These are phyloP conservation scores for Aphis craccivora DNA, from an alignment of 1,140 invertebrate species.

Conservation along the genomic window DNA sequence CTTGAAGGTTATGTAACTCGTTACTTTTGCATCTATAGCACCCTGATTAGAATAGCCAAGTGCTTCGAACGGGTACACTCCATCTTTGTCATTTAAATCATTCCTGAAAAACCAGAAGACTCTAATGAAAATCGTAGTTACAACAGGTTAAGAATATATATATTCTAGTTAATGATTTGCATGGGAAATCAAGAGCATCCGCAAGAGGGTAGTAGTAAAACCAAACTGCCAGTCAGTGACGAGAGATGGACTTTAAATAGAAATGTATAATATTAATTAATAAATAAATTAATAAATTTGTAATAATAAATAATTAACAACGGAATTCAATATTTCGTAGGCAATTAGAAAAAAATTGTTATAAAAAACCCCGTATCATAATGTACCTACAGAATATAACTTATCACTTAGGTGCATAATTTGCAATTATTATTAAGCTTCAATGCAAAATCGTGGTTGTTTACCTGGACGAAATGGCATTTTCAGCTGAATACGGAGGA, in stretches of 20 bases:
- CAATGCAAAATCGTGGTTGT: neutral
- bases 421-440: neutral
- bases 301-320: too few species aligned
- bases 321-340: too few species aligned
- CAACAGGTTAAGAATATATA: neutral
- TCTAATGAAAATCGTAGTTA: neutral
- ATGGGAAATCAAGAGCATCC: too few species aligned
- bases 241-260: too few species aligned
- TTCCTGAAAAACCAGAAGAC: neutral
- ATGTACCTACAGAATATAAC: neutral
- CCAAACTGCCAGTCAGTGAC: too few species aligned
- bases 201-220: too few species aligned
- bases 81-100: constrained; percentile 28
- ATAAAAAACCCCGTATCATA: too few species aligned
- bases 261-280: too few species aligned
- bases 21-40: constrained; percentile 22
- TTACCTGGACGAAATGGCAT: constrained; percentile 43
- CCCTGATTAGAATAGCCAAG: constrained; percentile 20
- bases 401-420: neutral
- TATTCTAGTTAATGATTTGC: neutral
- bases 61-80: constrained; percentile 11
- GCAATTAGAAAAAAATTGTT: too few species aligned
- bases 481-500: constrained; percentile 69
- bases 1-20: neutral
- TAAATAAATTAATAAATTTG: too few species aligned